Evolutionary conservation across 2,113 vertebrate species (phyloP), one percentile per base, ranked within the genome.

Genomic region (Cettia cetti): DNA sequence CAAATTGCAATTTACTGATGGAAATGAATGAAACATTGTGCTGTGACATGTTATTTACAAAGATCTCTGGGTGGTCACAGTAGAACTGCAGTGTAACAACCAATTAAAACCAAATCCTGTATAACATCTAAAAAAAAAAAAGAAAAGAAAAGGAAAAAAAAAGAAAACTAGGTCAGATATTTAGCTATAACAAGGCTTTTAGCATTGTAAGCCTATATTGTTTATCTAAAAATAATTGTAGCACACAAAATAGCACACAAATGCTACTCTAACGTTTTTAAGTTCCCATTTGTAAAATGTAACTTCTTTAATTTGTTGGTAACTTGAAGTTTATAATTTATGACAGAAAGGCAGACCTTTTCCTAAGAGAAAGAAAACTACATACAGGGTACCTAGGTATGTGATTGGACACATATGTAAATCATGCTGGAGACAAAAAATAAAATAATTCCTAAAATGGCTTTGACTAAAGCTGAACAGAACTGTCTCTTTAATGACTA

Each of bases 31-130:
- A 35, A 92, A 65, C 12, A 52, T n/a, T 70, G 26, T 91, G 47
- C 80, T 86, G 39, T 84, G 94, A 81, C 22, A 35, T 44, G 69
- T 52, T 95, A 66, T 71, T 94, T 92, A 60, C 31, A 82, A 90
- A 91, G 80, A 69, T 70, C 31, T 90, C 45, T 68, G 42, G 17
- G 42, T 84, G 53, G 60, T 47, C 83, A 56, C 26, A 63, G 63
- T 20, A 87, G 72, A 95, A 79, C 6, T 65, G 30, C 18, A 64
- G 42, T 42, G 79, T 80, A 96, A 82, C 21, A 90, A 65, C 37
- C 70, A 94, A 93, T 96, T 97, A 97, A 94, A 94, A 91, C 40
- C 18, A 94, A 91, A 72, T 75, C 21, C 44, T 90, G 16, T 83
- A 64, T 54, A 90, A 15, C 18, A 47, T 35, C 18, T 52, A 1